Percentiles rank a stretch among this genome's conserved stretches.
Evolutionary conservation across 35 echinoderm and acorn worm species (phyloP).

Genomic region (Holothuria glaberrima): DNA sequence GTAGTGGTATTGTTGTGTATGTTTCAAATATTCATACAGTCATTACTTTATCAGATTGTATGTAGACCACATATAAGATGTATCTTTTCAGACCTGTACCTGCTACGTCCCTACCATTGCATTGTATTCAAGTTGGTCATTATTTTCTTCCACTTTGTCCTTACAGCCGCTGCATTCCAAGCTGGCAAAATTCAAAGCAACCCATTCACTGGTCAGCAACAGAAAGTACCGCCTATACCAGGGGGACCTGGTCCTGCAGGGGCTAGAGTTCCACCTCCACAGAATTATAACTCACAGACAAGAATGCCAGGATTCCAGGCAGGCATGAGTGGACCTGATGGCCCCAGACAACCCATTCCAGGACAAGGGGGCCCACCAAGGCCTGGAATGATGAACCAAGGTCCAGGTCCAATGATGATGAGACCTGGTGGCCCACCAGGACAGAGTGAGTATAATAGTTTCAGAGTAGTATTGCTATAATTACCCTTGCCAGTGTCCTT

Average conservation of each 20-base stretch:
- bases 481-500: too few species aligned
- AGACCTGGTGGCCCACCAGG: slow-evolving; percentile 66
- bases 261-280: slow-evolving; percentile 72
- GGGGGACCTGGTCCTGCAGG: slow-evolving; percentile 57
- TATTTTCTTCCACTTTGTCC: neutral
- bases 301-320: slow-evolving; percentile 69
- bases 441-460: slow-evolving; percentile 45
- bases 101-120: too few species aligned
- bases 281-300: slow-evolving; percentile 57
- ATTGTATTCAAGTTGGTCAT: too few species aligned
- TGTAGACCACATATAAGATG: too few species aligned
- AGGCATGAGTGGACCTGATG: slow-evolving; percentile 56
- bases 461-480: neutral
- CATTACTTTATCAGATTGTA: too few species aligned
- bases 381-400: slow-evolving; percentile 56
- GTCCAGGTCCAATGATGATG: slow-evolving; percentile 47
- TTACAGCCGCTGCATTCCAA: slow-evolving; percentile 93
- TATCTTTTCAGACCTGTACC: too few species aligned
- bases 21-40: too few species aligned
- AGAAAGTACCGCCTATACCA: slow-evolving; percentile 33
- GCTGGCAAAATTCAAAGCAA: slow-evolving; percentile 92
- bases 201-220: slow-evolving; percentile 74
- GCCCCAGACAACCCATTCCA: slow-evolving; percentile 47
- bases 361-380: slow-evolving; percentile 57
- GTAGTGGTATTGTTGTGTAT: too few species aligned